These are phyloP conservation scores for Spodoptera picta DNA, from an alignment of 2,888 invertebrate genomes.

Conservation along the genomic window DNA sequence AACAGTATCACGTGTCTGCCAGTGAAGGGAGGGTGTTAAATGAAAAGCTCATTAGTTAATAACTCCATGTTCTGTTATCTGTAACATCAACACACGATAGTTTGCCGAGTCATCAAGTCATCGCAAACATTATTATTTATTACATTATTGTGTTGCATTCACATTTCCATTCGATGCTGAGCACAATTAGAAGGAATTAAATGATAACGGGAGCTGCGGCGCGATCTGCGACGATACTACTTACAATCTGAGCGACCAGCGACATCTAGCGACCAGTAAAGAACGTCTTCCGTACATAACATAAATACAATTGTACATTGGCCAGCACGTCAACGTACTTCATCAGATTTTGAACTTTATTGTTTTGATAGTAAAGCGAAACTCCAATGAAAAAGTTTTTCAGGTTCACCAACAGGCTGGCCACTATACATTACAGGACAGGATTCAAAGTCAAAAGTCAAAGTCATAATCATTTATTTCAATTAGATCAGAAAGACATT, in stretches of 20 bases:
- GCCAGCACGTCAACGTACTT: too few species aligned
- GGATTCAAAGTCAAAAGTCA: too few species aligned
- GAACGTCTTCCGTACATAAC: too few species aligned
- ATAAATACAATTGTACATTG: too few species aligned
- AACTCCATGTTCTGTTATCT: conserved; percentile 32
- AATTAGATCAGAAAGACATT: too few species aligned
- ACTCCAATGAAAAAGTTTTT: too few species aligned
- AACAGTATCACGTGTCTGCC: conserved; percentile 7
- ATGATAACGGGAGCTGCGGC: conserved; percentile 23
- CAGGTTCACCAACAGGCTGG: too few species aligned
- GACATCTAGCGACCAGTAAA: background rate
- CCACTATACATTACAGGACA: too few species aligned
- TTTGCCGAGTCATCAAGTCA: background rate
- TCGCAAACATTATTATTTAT: conserved; percentile 28
- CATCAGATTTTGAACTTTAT: too few species aligned
- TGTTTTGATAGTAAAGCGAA: too few species aligned
- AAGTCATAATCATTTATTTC: too few species aligned
- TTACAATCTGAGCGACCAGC: background rate
- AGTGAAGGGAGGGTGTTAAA: conserved; percentile 30
- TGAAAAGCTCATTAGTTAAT: conserved; percentile 31
- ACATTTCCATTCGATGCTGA: conserved; percentile 29
- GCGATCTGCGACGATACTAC: conserved; percentile 3
- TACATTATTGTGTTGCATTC: conserved; percentile 25
- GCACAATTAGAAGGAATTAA: conserved; percentile 27
- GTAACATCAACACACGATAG: conserved; percentile 10